Conservation (phyloP, 1,140 invertebrate genomes). For the Pantala flavescens region DNA sequence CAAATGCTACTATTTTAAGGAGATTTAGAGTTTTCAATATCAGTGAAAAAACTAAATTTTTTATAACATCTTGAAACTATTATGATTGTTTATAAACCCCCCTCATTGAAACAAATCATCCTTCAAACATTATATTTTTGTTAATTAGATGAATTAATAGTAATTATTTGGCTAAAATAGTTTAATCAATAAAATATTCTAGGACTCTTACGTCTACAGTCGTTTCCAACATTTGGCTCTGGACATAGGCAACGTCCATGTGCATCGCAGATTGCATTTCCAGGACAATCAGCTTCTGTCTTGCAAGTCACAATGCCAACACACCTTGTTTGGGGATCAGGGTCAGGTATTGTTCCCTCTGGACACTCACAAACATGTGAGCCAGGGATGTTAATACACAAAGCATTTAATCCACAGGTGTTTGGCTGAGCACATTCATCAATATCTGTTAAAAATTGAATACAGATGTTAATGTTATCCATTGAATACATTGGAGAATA, state of each 20-base stretch:
- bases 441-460: conserved; percentile 45
- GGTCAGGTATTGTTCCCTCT: conserved; percentile 65
- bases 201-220: conserved; percentile 67
- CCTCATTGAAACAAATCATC: no score
- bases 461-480: conserved; percentile 12
- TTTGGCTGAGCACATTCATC: conserved; percentile 62
- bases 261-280: conserved; percentile 74
- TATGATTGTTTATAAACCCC: no score
- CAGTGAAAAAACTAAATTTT: no score
- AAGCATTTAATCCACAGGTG: conserved; percentile 65
- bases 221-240: conserved; percentile 80
- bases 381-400: conserved; percentile 67
- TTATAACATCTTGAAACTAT: no score
- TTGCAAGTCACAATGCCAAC: conserved; percentile 67
- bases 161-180: no score
- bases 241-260: conserved; percentile 72
- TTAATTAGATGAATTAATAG: no score
- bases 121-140: no score
- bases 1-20: no score
- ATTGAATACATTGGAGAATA: conserved; percentile 11
- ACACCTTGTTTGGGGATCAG: conserved; percentile 65
- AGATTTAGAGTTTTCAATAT: no score
- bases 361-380: conserved; percentile 71
- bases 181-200: no score
- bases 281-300: conserved; percentile 66